phyloP scores from a whole-genome alignment of 2,888 invertebrate genomes.

The Drosophila setosimentum region DNA sequence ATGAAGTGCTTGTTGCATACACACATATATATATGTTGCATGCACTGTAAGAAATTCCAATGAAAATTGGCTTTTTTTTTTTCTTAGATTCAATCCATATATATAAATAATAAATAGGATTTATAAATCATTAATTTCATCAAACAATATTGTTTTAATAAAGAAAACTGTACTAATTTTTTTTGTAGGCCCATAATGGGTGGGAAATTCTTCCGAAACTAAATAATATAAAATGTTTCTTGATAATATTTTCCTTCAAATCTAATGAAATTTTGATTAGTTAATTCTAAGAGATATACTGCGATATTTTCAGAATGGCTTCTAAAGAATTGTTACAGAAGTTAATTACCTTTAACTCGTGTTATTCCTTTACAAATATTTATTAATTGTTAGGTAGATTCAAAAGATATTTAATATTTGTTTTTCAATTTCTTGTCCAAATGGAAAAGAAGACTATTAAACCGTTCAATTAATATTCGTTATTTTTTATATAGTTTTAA shows the following conservation, averaged over 20 bases:
- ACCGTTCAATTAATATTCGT: background rate
- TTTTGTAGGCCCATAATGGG: background rate
- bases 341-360: background rate
- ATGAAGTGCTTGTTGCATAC: background rate
- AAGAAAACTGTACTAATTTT: background rate
- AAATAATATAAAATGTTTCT: background rate
- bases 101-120: background rate
- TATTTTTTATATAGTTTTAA: background rate
- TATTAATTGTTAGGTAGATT: background rate
- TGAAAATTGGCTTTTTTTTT: background rate
- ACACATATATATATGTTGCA: background rate
- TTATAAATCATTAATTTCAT: background rate
- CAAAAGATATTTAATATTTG: background rate
- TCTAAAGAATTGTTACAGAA: background rate
- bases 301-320: background rate
- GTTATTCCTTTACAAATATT: background rate
- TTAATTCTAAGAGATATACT: background rate
- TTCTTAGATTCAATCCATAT: background rate
- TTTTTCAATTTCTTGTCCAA: too few relatives aligned
- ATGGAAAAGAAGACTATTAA: background rate
- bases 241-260: background rate
- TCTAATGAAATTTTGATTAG: too few relatives aligned
- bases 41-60: slow-evolving; percentile 7
- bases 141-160: background rate
- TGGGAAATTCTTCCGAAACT: background rate